Base-by-base conservation (phyloP, 2,113 vertebrate genomes). In the Ammospiza nelsoni region DNA sequence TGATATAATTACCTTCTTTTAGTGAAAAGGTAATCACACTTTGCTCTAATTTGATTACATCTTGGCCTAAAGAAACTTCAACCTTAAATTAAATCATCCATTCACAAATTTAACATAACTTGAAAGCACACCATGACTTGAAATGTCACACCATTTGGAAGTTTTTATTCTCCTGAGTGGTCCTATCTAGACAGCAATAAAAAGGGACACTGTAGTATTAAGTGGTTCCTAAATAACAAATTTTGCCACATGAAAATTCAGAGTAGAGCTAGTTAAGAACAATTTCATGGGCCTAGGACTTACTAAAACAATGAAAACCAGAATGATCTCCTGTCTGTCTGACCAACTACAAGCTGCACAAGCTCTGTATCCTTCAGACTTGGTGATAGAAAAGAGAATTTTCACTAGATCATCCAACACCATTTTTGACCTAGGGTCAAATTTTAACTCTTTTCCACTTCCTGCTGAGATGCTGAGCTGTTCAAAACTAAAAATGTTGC, bases 361-460 rank as follows among this genome's bases (percentile, higher is more conserved):
- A 90, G 6, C 12, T 80, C 41, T 52, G 9, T 77, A 39, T 81
- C 35, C 87, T 84, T 58, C 14, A 63, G 68, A 39, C 18, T 86
- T 94, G 59, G 46, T 90, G 63, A 94, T 10, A 89, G 63, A 86
- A 76, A 85, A 88, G 55, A 5, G 1, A 35, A 81, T 92, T 96
- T 94, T 95, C 65, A 63, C 33, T 61, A 29, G 48, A 48, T 93
- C 65, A 68, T 90, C 76, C 78, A 68, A 88, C 89, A 46, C 1
- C 2, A 4, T 67, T 69, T 89, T 74, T 94, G 69, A 94, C 57
- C 48, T 72, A 55, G 31, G 77, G 73, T 90, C 61, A 87, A 75
- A 44, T 92, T 90, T 96, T 93, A 92, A 71, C 48, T 78, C 39
- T 90, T 87, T 94, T 92, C 68, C 57, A 55, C 48, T 87, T 93